These are phyloP conservation scores for Parotocinclus haroldoi DNA, from an alignment of 2,797 vertebrate genomes.

Conservation along the genomic window DNA sequence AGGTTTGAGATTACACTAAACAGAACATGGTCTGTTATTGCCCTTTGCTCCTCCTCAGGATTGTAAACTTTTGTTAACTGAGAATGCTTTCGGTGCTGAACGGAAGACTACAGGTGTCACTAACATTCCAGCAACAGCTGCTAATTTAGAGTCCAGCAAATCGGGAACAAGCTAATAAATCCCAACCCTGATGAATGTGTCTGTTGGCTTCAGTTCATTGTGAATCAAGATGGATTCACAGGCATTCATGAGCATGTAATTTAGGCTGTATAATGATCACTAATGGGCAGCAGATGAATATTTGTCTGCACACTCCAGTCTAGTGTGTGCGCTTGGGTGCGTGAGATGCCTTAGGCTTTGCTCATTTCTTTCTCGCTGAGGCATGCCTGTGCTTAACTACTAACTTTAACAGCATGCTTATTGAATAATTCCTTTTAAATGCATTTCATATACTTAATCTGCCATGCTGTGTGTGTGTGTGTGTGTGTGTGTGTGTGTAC, in stretches of 20 bases:
- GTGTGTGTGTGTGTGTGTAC: slow-evolving; percentile 34
- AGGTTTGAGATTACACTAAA: background rate
- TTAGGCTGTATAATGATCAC: background rate
- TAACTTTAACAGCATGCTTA: slow-evolving; percentile 54
- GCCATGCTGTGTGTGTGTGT: no score
- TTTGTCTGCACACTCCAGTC: background rate
- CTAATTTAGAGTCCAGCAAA: background rate
- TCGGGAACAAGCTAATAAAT: background rate
- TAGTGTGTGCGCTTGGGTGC: background rate
- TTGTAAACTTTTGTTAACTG: slow-evolving; percentile 15
- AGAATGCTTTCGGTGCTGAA: slow-evolving; percentile 2
- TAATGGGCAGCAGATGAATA: slow-evolving; percentile 1
- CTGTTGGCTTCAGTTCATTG: background rate
- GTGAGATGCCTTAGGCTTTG: background rate
- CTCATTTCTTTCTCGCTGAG: slow-evolving; percentile 47
- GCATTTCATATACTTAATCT: background rate
- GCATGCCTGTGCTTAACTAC: slow-evolving; percentile 49
- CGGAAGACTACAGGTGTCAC: background rate
- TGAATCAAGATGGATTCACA: background rate
- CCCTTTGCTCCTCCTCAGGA: background rate
- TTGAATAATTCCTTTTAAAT: slow-evolving; percentile 47
- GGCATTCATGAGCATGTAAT: background rate
- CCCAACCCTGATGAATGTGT: background rate
- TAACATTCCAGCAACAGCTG: slow-evolving; percentile 10
- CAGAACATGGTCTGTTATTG: background rate